These are phyloP conservation scores for Euclidia mi DNA, from an alignment of 2,888 invertebrate species.

Conservation along the genomic window DNA sequence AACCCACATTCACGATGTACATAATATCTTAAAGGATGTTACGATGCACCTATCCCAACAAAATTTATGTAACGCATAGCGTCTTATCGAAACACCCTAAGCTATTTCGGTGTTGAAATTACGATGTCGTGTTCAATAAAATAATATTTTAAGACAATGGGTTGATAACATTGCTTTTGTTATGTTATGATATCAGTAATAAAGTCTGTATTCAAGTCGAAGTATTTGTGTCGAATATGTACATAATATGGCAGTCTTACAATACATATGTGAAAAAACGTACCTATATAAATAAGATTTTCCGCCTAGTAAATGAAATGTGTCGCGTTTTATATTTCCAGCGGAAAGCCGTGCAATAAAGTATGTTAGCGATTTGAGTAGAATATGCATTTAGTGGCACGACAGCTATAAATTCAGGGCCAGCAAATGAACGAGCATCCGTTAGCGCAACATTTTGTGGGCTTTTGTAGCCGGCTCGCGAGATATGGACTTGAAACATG, in stretches of 20 bases:
- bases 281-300: slow-evolving; percentile 38
- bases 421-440: slow-evolving; percentile 72
- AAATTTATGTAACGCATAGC: too few relatives aligned
- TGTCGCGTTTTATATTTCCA: slow-evolving; percentile 68
- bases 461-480: slow-evolving; percentile 58
- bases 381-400: slow-evolving; percentile 78
- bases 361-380: slow-evolving; percentile 73
- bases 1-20: too few relatives aligned
- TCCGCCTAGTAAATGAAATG: slow-evolving; percentile 57
- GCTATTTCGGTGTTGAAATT: too few relatives aligned
- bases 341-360: slow-evolving; percentile 70
- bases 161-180: too few relatives aligned
- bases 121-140: neutral
- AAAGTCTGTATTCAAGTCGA: too few relatives aligned
- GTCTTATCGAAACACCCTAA: too few relatives aligned
- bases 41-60: too few relatives aligned
- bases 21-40: too few relatives aligned
- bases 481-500: slow-evolving; percentile 58
- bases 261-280: slow-evolving; percentile 11
- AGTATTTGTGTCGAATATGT: neutral
- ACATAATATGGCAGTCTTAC: slow-evolving; percentile 8
- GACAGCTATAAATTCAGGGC: slow-evolving; percentile 74
- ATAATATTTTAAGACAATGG: too few relatives aligned
- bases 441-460: slow-evolving; percentile 66
- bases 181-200: too few relatives aligned